A percentile compares a stretch with the other conserved stretches of the same genome.
phyloP scores from a whole-genome alignment of 2,888 invertebrate species.

The Dryobotodes eremita region DNA sequence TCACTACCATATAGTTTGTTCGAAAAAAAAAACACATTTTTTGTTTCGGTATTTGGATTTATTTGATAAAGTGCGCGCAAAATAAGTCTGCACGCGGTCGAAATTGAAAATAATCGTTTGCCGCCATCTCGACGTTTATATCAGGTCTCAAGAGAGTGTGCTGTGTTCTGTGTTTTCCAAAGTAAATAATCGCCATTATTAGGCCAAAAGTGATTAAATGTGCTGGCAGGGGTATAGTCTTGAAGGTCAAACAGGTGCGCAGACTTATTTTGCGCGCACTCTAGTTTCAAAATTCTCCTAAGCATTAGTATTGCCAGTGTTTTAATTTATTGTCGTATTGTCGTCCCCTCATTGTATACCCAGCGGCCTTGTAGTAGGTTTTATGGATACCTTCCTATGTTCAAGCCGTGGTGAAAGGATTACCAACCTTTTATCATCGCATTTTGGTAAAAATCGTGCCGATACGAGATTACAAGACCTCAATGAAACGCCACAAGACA shows the following conservation, averaged over 20 bases:
- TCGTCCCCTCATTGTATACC: background rate
- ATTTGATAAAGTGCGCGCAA: background rate
- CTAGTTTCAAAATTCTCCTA: background rate
- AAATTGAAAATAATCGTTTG: too few species aligned
- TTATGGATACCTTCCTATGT: background rate
- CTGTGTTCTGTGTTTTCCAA: too few species aligned
- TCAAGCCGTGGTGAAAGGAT: conserved; percentile 6
- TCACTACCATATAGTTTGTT: too few species aligned
- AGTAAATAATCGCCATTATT: too few species aligned
- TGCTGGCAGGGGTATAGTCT: too few species aligned
- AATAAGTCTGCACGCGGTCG: too few species aligned
- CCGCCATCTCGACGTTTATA: too few species aligned
- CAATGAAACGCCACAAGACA: conserved; percentile 7
- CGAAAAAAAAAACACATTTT: too few species aligned
- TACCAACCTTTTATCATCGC: background rate
- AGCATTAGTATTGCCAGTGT: background rate
- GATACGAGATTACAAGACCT: background rate
- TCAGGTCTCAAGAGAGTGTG: too few species aligned
- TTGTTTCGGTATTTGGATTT: background rate
- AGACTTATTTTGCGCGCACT: too few species aligned
- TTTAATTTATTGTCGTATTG: background rate
- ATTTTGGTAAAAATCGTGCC: conserved; percentile 17
- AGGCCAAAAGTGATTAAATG: too few species aligned
- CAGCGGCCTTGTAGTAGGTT: background rate
- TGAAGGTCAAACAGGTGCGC: too few species aligned